Conservation (phyloP, 2,888 invertebrate species). For the Cerastis rubricosa region DNA sequence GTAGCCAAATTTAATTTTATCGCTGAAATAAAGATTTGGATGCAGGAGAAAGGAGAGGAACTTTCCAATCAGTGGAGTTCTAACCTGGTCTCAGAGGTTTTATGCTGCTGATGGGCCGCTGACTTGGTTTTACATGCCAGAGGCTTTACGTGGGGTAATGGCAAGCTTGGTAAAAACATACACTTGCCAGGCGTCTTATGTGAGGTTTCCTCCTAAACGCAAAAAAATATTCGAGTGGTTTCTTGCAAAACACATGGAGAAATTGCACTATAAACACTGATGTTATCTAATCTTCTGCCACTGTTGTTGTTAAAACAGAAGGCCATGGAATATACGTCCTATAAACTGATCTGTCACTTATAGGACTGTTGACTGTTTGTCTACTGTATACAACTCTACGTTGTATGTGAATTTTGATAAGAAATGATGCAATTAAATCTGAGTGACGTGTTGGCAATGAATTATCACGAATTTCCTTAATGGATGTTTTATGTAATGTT, state of each 20-base stretch:
- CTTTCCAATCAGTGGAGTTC: background rate
- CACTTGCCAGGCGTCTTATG: background rate
- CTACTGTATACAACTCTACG: slow-evolving; percentile 11
- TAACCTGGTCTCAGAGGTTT: too few species aligned
- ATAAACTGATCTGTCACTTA: slow-evolving; percentile 36
- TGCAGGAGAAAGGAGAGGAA: background rate
- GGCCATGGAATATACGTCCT: slow-evolving; percentile 32
- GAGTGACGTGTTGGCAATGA: slow-evolving; percentile 30
- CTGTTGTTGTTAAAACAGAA: slow-evolving; percentile 37
- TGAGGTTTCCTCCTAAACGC: background rate
- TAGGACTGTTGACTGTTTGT: slow-evolving; percentile 24
- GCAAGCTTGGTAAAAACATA: background rate
- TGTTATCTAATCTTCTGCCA: slow-evolving; percentile 17
- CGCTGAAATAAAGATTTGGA: background rate
- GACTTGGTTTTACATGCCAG: too few species aligned
- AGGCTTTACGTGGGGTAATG: too few species aligned
- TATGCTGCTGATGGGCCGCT: too few species aligned
- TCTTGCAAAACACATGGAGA: background rate
- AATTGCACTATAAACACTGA: background rate
- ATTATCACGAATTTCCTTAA: slow-evolving; percentile 32
- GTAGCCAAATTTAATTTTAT: background rate
- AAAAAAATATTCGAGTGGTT: background rate
- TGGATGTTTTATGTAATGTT: slow-evolving; percentile 17
- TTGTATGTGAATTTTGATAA: slow-evolving; percentile 52
- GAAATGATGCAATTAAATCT: slow-evolving; percentile 20